These are phyloP conservation scores for Drosophila nannoptera DNA, from an alignment of 1,140 invertebrate species.

Conservation along the genomic window DNA sequence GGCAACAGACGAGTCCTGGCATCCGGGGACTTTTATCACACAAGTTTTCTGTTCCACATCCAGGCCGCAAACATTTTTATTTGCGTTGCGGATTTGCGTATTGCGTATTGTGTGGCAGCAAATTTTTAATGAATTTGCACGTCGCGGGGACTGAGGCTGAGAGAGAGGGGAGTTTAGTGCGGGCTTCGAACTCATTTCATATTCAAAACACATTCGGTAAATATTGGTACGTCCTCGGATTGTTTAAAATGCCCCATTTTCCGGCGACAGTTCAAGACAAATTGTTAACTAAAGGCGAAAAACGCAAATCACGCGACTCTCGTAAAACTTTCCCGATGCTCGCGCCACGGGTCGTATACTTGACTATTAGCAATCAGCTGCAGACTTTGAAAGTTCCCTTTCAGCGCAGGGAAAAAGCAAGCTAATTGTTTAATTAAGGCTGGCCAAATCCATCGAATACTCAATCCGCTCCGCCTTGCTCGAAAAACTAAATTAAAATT, in stretches of 20 bases:
- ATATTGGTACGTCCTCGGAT: conserved; percentile 78
- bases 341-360: conserved; percentile 53
- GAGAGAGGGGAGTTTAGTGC: conserved; percentile 2
- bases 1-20: background rate
- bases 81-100: conserved; percentile 70
- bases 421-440: conserved; percentile 71
- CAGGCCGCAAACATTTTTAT: conserved; percentile 70
- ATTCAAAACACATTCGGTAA: conserved; percentile 79
- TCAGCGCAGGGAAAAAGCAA: conserved; percentile 24
- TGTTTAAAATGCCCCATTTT: conserved; percentile 71
- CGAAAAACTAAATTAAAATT: conserved; percentile 68
- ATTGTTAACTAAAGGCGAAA: conserved; percentile 68
- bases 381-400: conserved; percentile 33
- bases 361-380: conserved; percentile 70
- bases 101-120: conserved; percentile 60
- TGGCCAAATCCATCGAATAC: conserved; percentile 1
- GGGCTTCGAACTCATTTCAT: conserved; percentile 57
- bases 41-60: conserved; percentile 39
- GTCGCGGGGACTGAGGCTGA: conserved; percentile 19
- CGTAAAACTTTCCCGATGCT: conserved; percentile 49
- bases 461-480: background rate
- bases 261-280: conserved; percentile 62
- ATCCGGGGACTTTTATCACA: conserved; percentile 48
- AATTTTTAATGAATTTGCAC: conserved; percentile 76
- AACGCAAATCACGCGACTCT: conserved; percentile 67